Evolutionary conservation across 2,888 invertebrate species (phyloP), one percentile per base, ranked within the genome.

Genomic region (Drosophila neotestacea): DNA sequence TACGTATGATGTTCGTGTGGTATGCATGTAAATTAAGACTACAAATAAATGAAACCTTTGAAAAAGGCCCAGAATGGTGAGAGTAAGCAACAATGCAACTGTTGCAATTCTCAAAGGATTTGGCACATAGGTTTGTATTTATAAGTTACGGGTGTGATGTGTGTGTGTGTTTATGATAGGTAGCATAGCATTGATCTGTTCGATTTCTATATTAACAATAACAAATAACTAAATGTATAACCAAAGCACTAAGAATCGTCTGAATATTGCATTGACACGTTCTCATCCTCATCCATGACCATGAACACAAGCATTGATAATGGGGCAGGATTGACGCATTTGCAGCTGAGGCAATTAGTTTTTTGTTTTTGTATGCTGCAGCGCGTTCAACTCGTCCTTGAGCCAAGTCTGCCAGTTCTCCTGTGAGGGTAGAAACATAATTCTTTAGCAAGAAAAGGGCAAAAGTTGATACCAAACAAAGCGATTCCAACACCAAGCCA

Each of bases 381-480:
- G 74, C 62, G 88, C 81, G 74, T 91, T 91, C 63, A 91, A 77
- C 84, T 92, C 92, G 73, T 91, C 91, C 85, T 90, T 91, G 67
- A 92, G 89, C 92, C 92, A 92, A 66, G 87, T 82, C 77, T 91
- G 89, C 87, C 90, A 91, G 77, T 91, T 91, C 79, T 90, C 92
- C 92, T 92, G 90, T 73, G 76, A 50, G 73, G 80, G 70, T 79
- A 62, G 60, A 86, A 82, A 82, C 51, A 77, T 46, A 77, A 67
- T 71, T 72, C 70, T 62, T 71, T 65, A 73, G 71, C 72, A 63
- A 47, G 13, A 65, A 65, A 68, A 56, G 69, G 72, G 69, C 66
- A 67, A 64, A 73, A 63, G 50, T 58, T 65, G 65, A 64, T 79
- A 52, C 30, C 30, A 41, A 68, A 56, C 47, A 59, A 60, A 62